Percentiles rank a stretch among this genome's conserved stretches.
Evolutionary conservation across 2,888 invertebrate species (phyloP).

Genomic region (Germaria angustata): DNA sequence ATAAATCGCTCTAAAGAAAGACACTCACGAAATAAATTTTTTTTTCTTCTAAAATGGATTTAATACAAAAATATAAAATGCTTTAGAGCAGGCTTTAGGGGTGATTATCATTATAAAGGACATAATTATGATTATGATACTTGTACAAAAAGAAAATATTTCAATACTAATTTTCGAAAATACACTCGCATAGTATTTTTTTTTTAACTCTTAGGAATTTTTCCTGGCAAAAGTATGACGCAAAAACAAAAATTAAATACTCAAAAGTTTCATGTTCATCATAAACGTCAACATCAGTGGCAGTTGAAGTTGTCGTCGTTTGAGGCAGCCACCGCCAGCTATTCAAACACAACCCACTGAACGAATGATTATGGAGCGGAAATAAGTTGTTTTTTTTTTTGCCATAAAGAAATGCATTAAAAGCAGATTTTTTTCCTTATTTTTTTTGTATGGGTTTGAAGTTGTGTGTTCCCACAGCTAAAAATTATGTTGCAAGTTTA

Average conservation of each 20-base stretch:
- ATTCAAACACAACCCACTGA: conserved; percentile 62
- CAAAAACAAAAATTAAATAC: conserved; percentile 20
- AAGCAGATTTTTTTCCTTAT: conserved; percentile 36
- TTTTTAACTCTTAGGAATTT: conserved; percentile 22
- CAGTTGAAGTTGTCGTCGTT: not conserved
- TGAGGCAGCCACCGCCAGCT: conserved; percentile 25
- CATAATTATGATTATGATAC: conserved; percentile 29
- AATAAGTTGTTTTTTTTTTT: conserved; percentile 67
- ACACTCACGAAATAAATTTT: not conserved
- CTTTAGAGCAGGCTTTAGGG: not conserved
- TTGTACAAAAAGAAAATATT: not conserved
- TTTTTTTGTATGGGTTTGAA: conserved; percentile 10
- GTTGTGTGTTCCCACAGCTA: conserved; percentile 11
- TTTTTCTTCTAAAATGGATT: conserved; percentile 2
- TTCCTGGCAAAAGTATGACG: not conserved
- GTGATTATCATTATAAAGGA: conserved; percentile 25
- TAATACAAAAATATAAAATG: not conserved
- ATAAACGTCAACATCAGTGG: conserved; percentile 5
- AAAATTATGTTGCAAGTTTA: conserved; percentile 9
- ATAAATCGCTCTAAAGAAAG: conserved; percentile 31
- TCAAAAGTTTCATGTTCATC: conserved; percentile 21
- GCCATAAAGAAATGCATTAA: conserved; percentile 62
- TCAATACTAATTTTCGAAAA: not conserved
- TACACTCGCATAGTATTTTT: not conserved
- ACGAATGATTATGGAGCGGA: conserved; percentile 68